Evolutionary conservation across 2,888 invertebrate genomes (phyloP).

Genomic region (Nomada fabriciana): DNA sequence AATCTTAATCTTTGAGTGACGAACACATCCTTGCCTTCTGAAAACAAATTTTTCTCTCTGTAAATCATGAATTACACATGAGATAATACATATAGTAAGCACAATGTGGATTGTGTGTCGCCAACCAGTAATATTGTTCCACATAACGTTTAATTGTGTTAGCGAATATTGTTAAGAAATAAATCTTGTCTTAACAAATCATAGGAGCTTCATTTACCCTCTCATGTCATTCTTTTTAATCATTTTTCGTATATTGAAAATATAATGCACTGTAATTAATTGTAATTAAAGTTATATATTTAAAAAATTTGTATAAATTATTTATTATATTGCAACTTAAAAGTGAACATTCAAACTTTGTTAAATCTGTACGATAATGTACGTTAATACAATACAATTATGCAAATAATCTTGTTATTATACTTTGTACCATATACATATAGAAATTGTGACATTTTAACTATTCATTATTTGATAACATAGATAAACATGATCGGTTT

Average conservation of each 20-base stretch:
- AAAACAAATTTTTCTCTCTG: constrained; percentile 55
- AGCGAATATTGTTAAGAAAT: constrained; percentile 74
- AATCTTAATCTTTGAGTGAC: constrained; percentile 33
- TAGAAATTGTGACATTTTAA: constrained; percentile 37
- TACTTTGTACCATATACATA: constrained; percentile 54
- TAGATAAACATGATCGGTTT: constrained; percentile 46
- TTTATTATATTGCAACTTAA: constrained; percentile 67
- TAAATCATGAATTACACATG: constrained; percentile 65
- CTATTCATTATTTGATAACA: constrained; percentile 41
- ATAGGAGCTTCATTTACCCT: constrained; percentile 40
- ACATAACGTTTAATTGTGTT: constrained; percentile 75
- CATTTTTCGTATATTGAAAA: constrained; percentile 5
- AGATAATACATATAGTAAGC: constrained; percentile 66
- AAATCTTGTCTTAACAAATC: constrained; percentile 69
- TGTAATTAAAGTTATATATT: constrained; percentile 26
- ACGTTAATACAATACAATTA: constrained; percentile 71
- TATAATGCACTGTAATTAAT: constrained; percentile 14
- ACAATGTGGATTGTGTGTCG: constrained; percentile 62
- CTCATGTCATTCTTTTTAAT: constrained; percentile 14
- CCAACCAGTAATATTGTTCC: constrained; percentile 67
- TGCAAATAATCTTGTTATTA: constrained; percentile 70
- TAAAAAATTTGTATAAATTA: constrained; percentile 57
- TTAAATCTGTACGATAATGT: constrained; percentile 70
- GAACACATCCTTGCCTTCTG: constrained; percentile 62
- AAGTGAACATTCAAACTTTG: constrained; percentile 55